Base-by-base conservation (phyloP, 2,888 invertebrate genomes). In the Campoplex nolae region DNA sequence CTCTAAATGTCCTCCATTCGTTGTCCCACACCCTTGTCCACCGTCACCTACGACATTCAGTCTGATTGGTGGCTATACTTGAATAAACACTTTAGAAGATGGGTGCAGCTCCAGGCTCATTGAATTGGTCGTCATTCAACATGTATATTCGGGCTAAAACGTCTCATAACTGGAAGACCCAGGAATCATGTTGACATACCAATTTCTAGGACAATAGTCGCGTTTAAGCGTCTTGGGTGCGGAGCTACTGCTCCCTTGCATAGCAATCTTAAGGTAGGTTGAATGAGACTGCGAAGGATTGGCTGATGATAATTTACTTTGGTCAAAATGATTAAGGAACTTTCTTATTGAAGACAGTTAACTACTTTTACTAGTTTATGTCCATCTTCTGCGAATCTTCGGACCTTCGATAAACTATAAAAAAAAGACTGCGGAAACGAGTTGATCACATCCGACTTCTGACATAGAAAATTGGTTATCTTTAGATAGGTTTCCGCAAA, bases 1-100 rank as follows among this genome's bases (percentile, higher is more conserved):
- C 83, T 62, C 84, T 81, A 81, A 86, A 84, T 84, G 88, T 89
- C 86, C 85, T 76, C 79, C 62, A 58, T 79, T 79, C 56, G 71
- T 70, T 56, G 32, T 51, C 42, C 18, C 73, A 56, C 78, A 54
- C 76, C 48, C 71, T 82, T 51, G 56, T 70, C 68, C 78, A 58
- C 62, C 28, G 58, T 68, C 70, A 62, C 73, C 67, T 38, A 62
- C 75, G 51, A 58, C 42, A 65, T 23, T 87, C 86, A 86, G 83
- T 82, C 86, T 89, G 90, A 90, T 90, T 90, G 87, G 71, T 85
- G 70, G 73, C 78, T 85, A 79, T 86, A 86, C 87, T 87, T 83
- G 70, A 51, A 71, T 71, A 82, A 83, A 79, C 75, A 73, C 76
- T 86, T 82, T 83, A 62, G 28, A 76, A 56, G 56, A 71, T 87